Base-by-base conservation (phyloP, 2,113 vertebrate species). In the Empidonax traillii region DNA sequence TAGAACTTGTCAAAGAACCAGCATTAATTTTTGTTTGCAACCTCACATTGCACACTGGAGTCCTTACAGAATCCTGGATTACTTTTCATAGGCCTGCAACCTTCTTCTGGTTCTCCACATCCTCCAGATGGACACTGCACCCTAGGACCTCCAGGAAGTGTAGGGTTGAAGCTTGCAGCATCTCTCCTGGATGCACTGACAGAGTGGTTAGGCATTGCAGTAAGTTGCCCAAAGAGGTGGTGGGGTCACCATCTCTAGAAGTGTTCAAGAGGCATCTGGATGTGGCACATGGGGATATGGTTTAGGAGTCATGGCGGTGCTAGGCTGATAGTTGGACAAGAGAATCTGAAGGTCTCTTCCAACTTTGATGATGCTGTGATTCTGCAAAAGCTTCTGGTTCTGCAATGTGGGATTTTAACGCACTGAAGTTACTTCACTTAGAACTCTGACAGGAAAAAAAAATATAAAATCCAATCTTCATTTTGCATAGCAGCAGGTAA, bases 101-200 rank as follows among this genome's bases (percentile, higher is more conserved):
- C 35, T 56, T 28, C 47, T 51, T 31, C 66, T 59, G 28, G 27
- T 61, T 14, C 16, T 63, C 39, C 22, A 44, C 28, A 19, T 49
- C 31, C 44, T 56, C 33, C 51, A 43, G 25, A 22, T 12, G 11
- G 10, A 3, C 1, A 2, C 21, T 14, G 24, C 19, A 49, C 21
- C 13, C n/a, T 7, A 1, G 20, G 17, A 65, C 28, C 30, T 53
- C 43, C 23, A 21, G 52, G 24, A 41, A 47, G 7, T 0, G 1
- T 2, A 8, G 5, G 10, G 17, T 9, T 37, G 62, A 67, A 27
- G 15, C 8, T 33, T 55, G 28, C 33, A 35, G 33, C 1, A 8
- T 28, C 15, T 72, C 47, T 83, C 25, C 75, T 20, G 62, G 47
- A 4, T 39, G 20, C 17, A 23, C 9, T 35, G 23, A 47, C 31